Base-by-base conservation (phyloP, 1,140 invertebrate genomes). In the Trichogramma pretiosum region DNA sequence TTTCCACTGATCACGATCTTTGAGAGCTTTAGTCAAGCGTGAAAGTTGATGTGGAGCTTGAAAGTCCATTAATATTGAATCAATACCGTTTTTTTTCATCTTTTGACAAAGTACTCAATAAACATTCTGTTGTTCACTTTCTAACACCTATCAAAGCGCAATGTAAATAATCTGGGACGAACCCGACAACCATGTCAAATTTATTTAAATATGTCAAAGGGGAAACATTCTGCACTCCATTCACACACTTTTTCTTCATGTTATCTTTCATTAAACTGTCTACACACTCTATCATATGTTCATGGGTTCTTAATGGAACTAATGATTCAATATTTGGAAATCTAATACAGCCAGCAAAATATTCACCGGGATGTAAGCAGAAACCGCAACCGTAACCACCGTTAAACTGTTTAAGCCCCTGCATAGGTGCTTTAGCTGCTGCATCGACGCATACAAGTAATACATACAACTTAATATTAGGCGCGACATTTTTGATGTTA, bases 311-410 rank as follows among this genome's bases (percentile, higher is more conserved):
- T 35, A 14, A 9, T 14, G 16, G 2, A 18, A 22, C 18, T 13
- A 18, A 22, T 14, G 7, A 34, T 17, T 21, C 13, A 14, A 21
- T 23, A 35, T 35, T 34, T 23, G 42, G 30, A 35, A 23, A 44
- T 7, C 33, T 4, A 21, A 34, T 23, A 16, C 19, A 24, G 3
- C 42, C 32, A 35, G 11, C 32, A 35, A 2, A 3, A n/a, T 14
- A 44, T 44, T 44, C 22, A 10, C 30, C 22, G 16, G 11, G 18
- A 35, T 44, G 42, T 5, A 44, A 24, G 23, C 42, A 44, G 30
- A 30, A 44, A 9, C 35, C 32, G 11, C 42, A 44, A 7, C 42
- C 42, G 24, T 14, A 35, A 7, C 23, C 2, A 5, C 30, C 33
- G 17, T 34, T 35, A 35, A 35, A 34, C 21, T 35, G 32, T 8